Conservation (phyloP, 2,113 vertebrate genomes). For the Aegotheles bennettii region DNA sequence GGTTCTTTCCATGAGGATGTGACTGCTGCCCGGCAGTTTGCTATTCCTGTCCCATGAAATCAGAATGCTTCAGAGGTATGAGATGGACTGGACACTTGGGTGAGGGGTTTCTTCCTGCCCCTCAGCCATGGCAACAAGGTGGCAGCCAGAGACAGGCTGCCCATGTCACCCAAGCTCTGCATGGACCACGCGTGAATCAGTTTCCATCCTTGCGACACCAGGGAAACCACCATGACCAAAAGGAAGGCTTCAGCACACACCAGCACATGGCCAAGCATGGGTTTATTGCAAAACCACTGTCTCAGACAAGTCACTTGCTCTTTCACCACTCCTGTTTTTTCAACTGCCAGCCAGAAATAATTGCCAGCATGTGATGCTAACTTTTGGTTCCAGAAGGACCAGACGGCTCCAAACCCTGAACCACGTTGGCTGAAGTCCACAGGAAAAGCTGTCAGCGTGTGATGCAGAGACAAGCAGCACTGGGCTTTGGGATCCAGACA, state of each 20-base stretch:
- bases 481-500: not conserved
- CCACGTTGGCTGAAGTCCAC: not conserved
- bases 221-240: not conserved
- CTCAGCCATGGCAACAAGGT: not conserved
- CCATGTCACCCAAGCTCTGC: rapidly evolving
- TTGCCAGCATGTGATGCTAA: rapidly evolving
- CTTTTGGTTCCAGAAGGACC: not conserved
- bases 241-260: not conserved
- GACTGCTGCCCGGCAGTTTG: not conserved
- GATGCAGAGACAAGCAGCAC: not conserved
- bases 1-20: not conserved
- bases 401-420: not conserved
- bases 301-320: not conserved
- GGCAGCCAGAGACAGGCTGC: not conserved
- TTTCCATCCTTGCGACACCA: not conserved
- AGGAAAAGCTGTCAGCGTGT: not conserved
- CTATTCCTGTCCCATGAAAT: not conserved
- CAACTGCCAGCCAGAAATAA: not conserved
- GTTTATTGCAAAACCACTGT: not conserved
- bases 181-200: rapidly evolving
- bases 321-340: not conserved
- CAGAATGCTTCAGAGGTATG: not conserved
- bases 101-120: not conserved
- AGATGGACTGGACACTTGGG: not conserved
- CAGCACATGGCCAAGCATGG: rapidly evolving